Evolutionary conservation across 2,113 vertebrate species (phyloP), one percentile per base, ranked within the genome.

Genomic region (Antechinus stuartii): DNA sequence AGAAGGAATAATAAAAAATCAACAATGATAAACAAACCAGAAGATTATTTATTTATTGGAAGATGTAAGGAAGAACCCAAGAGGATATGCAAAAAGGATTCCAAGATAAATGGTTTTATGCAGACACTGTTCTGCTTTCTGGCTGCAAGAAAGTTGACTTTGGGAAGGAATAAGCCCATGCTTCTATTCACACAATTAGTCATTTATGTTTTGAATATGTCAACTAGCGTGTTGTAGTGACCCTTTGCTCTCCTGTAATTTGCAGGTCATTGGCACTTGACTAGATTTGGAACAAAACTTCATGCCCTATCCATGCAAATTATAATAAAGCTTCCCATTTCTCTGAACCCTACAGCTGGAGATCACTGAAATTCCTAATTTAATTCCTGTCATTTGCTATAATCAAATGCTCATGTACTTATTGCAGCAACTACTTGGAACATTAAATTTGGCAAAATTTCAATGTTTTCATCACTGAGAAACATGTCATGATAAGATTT

Each of bases 331-430:
- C 2, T 50, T 89, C 56, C 1, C 26, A 52, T 91, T 94, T 97
- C 10, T 90, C 25, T 90, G 50, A 46, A 84, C 54, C 53, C 30
- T 54, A 93, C 93, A 93, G 52, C 93, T 94, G 54, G 7, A 55
- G 8, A 89, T 91, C 12, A 92, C 57, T 92, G 26, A 97, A 93
- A 93, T 93, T 91, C 50, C n/a, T 84, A 68, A 42, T 92, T 91
- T 91, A 92, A 53, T 94, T 93, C 90, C 76, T 93, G 25, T 91
- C 14, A 94, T 89, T 92, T 54, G 22, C 8, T 92, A 54, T 52
- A 89, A 54, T 49, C n/a, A 91, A 92, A 92, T 53, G 30, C 47
- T 90, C 27, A 52, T 76, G 7, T 53, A 42, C 94, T 92, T 93
- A 89, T 95, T 56, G 42, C 76, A 3, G 8, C 61, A 91, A 50